Base-by-base conservation (phyloP, 2,797 vertebrate species). In the Vespertilio murinus region DNA sequence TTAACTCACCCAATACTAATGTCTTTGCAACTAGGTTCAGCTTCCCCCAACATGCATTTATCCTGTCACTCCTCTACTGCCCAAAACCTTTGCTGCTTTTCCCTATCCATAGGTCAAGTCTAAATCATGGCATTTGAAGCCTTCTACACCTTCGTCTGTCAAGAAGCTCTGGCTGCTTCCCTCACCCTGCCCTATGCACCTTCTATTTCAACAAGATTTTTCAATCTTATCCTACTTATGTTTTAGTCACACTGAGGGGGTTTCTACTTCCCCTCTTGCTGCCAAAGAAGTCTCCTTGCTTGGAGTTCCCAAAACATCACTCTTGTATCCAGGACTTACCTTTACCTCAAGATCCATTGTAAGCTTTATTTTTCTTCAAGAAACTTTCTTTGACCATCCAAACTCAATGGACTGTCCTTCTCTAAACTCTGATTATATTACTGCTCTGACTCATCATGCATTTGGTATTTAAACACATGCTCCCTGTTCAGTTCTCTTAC, bases 351-450 rank as follows among this genome's bases (percentile, higher is more conserved):
- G 35, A 81, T 35, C 7, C 4, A 70, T 17, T 6, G 45, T 13
- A 84, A 84, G 35, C 9, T 30, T 79, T 35, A 59, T 22, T 94
- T 89, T 91, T 91, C 70, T 65, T 74, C 30, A 79, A 94, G 40
- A 94, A 94, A 79, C 11, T 17, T 82, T 83, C 59, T 86, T n/a
- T 87, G 74, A 77, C 3, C 18, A 77, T 6, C 0, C 47, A 25
- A 33, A 42, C 14, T 84, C 81, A 79, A 10, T 42, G 33, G 17
- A 86, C 71, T 56, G n/a, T 8, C 20, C 12, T 79, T 74, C 30
- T 78, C 20, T 88, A 69, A 81, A 16, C 18, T 82, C 17, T 1
- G 9, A 22, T 42, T 74, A 23, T 6, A 5, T 42, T 74, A 83
- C 35, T 71, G 3, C 16, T 80, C 17, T 65, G 80, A 70, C 8